phyloP scores from a whole-genome alignment of 1,140 invertebrate species.

The Battus philenor region DNA sequence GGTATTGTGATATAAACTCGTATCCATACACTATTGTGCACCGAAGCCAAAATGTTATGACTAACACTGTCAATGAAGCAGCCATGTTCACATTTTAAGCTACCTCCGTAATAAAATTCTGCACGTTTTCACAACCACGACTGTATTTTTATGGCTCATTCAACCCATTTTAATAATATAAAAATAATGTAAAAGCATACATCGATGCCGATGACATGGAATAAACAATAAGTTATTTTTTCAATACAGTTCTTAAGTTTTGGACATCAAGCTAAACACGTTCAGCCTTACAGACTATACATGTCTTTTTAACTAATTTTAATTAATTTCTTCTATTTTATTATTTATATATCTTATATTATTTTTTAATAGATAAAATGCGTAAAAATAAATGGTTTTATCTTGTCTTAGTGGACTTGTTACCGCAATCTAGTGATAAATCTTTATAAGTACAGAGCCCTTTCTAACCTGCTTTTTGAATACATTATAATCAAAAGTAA shows the following conservation, averaged over 20 bases:
- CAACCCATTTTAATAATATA: slow-evolving; percentile 68
- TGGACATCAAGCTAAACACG: background rate
- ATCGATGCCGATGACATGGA: slow-evolving; percentile 70
- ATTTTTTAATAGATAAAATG: too few species aligned
- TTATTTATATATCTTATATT: too few species aligned
- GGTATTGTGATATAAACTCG: slow-evolving; percentile 70
- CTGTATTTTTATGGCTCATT: slow-evolving; percentile 46
- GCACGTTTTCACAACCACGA: slow-evolving; percentile 48
- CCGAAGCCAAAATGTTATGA: slow-evolving; percentile 65
- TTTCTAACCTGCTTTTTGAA: too few species aligned
- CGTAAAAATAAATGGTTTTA: too few species aligned
- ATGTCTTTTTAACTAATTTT: too few species aligned
- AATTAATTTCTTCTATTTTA: too few species aligned
- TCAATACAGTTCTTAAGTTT: background rate
- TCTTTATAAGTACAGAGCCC: too few species aligned
- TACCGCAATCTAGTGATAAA: too few species aligned
- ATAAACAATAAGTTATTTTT: slow-evolving; percentile 54
- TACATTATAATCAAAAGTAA: too few species aligned
- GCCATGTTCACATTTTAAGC: slow-evolving; percentile 70
- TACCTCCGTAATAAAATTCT: slow-evolving; percentile 32
- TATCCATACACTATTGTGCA: slow-evolving; percentile 63
- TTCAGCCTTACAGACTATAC: background rate
- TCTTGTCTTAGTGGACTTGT: too few species aligned
- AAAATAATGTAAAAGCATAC: slow-evolving; percentile 63
- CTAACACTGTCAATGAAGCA: slow-evolving; percentile 50